phyloP scores from a whole-genome alignment of 2,113 vertebrate genomes.

The Nesoenas mayeri region DNA sequence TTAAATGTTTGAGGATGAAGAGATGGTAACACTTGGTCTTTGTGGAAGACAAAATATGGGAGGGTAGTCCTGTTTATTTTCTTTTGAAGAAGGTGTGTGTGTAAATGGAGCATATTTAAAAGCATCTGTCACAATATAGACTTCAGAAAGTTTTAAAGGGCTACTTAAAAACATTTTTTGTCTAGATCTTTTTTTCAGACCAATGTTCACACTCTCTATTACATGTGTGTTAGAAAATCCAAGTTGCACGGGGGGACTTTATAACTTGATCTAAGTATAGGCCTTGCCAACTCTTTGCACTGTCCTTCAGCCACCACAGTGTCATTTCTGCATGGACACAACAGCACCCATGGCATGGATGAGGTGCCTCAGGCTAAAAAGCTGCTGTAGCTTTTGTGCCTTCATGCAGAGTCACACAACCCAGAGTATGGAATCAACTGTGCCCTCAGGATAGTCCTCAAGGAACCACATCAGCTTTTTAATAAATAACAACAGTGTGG shows the following conservation, averaged over 20 bases:
- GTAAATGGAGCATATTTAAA: neutral
- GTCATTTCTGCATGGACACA: neutral
- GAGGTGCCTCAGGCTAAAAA: neutral
- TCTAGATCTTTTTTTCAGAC: neutral
- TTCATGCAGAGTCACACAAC: neutral
- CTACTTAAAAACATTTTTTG: neutral
- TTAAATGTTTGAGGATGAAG: neutral
- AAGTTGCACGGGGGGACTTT: neutral
- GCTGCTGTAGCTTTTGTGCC: neutral
- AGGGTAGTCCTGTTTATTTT: neutral
- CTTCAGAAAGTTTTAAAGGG: neutral
- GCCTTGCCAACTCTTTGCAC: accelerated
- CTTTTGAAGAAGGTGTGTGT: neutral
- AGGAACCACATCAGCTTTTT: neutral
- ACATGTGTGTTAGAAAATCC: neutral
- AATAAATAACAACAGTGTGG: neutral
- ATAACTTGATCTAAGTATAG: neutral
- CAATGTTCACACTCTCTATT: neutral
- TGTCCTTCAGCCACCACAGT: neutral
- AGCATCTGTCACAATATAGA: neutral
- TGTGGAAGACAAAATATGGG: neutral
- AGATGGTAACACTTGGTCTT: neutral
- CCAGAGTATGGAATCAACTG: neutral
- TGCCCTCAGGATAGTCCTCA: neutral
- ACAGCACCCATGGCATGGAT: accelerated